Percentiles rank a stretch among this genome's conserved stretches.
phyloP scores from a whole-genome alignment of 2,797 vertebrate genomes.

The Florisuga fusca region DNA sequence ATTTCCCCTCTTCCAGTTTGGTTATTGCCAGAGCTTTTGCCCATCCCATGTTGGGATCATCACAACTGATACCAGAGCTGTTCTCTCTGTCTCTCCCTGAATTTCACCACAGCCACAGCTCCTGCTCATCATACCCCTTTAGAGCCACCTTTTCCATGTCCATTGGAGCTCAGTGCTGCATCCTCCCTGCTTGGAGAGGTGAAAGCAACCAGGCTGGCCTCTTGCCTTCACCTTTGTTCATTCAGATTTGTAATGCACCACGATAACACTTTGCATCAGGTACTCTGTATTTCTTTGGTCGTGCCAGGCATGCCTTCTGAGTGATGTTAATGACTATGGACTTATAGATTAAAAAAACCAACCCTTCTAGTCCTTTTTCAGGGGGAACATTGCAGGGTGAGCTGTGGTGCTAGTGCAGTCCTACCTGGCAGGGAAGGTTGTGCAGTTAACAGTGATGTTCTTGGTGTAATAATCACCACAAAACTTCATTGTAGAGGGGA shows the following conservation, averaged over 20 bases:
- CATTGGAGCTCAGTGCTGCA: background rate
- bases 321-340: background rate
- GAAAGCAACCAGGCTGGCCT: background rate
- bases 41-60: background rate
- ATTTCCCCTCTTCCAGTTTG: background rate
- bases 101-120: background rate
- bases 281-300: background rate
- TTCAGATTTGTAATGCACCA: background rate
- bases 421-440: background rate
- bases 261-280: background rate
- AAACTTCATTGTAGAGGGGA: background rate
- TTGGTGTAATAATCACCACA: background rate
- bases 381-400: background rate
- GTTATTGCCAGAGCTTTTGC: background rate
- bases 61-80: accelerated
- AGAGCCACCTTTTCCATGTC: background rate
- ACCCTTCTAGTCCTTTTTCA: background rate
- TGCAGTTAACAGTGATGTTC: background rate
- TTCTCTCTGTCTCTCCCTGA: background rate
- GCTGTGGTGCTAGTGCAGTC: background rate
- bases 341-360: background rate
- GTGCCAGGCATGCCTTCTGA: background rate
- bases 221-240: background rate
- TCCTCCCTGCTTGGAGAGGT: background rate
- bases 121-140: background rate